Base-by-base conservation (phyloP, 2,888 invertebrate species). In the Epiperipatus broadwayi region DNA sequence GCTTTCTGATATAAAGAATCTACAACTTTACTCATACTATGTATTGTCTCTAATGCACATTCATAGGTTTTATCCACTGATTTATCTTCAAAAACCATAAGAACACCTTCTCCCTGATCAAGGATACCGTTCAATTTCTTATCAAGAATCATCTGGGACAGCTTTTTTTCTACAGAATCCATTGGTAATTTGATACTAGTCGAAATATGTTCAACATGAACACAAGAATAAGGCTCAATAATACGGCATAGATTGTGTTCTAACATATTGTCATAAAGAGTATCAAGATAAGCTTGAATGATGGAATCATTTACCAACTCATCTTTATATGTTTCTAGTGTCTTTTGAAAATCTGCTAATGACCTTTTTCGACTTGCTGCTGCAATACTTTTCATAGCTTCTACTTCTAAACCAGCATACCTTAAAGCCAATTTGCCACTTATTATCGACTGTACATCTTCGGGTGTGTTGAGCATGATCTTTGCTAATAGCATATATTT, bases 21-120 rank as follows among this genome's bases (percentile, higher is more conserved):
- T 51, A 97, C 93, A 54, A 97, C 97, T 71, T 93, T 93, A 53
- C 93, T 89, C 89, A 99, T 91, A 63, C 83, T 89, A 59, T 91
- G 89, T 60, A 99, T 85, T 44, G 91, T 91, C 60, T 89, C 89
- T 57, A 99, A 67, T 41, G 93, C 87, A 54, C 84, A 81, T 67
- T 89, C 91, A 54, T 95, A 99, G 15, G 95, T 95, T 60, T 87
- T 85, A 61, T 99, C 95, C 42, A 81, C 74, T 33, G 78, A 74
- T 41, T 79, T 77, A n/a, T 60, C 58, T 39, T 64, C 65, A 50
- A 63, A 66, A 8, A 66, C 57, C 22, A 65, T 58, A 38, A 66
- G 50, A 31, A 65, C 61, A 16, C 65, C 65, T 4, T 58, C 58
- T 35, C 63, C 64, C 50, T 66, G 67, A 48, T 67, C 63, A 40